Evolutionary conservation across 2,797 vertebrate genomes (phyloP).

Genomic region (Uromys caudimaculatus): DNA sequence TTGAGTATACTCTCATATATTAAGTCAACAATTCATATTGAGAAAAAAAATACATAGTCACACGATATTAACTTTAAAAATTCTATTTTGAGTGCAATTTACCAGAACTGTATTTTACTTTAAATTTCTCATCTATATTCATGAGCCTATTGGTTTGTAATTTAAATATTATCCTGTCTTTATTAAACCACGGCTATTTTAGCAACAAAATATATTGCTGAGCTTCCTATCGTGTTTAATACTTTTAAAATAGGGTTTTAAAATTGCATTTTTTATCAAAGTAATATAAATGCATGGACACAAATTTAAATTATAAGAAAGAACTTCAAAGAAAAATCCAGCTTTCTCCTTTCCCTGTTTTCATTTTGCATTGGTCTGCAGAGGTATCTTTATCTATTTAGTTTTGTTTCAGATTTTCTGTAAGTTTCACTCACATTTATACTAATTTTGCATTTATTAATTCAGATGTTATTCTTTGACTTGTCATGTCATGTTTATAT

Average conservation of each 20-base stretch:
- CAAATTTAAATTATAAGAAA: slow-evolving; percentile 49
- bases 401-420: background rate
- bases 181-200: slow-evolving; percentile 38
- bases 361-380: background rate
- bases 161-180: slow-evolving; percentile 59
- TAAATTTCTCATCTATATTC: slow-evolving; percentile 46
- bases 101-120: slow-evolving; percentile 42
- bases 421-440: background rate
- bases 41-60: slow-evolving; percentile 4
- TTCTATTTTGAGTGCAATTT: slow-evolving; percentile 42
- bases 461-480: background rate
- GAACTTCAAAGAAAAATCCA: slow-evolving; percentile 1
- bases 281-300: background rate
- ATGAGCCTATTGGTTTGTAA: background rate
- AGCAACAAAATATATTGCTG: slow-evolving; percentile 19
- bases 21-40: slow-evolving; percentile 47
- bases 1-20: slow-evolving; percentile 18
- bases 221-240: slow-evolving; percentile 36
- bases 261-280: slow-evolving; percentile 67
- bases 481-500: background rate
- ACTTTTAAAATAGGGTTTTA: slow-evolving; percentile 14
- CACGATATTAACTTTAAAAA: slow-evolving; percentile 52
- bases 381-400: background rate
- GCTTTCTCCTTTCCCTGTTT: background rate
- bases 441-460: background rate